Base-by-base conservation (phyloP, 2,113 vertebrate genomes). In the Pachyramphus minor region DNA sequence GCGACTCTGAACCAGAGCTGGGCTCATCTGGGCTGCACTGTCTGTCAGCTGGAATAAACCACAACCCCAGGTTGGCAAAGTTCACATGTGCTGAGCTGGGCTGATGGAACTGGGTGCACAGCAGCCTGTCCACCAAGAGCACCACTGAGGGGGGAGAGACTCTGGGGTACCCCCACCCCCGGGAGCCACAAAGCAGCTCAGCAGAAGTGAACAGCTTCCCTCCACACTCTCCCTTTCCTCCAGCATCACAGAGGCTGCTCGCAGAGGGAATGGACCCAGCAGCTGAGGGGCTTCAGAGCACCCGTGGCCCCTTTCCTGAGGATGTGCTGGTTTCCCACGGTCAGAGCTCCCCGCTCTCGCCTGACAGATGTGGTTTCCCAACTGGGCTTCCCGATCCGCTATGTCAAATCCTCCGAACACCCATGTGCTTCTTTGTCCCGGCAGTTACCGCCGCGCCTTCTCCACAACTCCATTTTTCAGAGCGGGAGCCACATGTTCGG, bases 371-470 rank as follows among this genome's bases (percentile, higher is more conserved):
- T 49, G 25, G 20, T 21, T 41, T 49, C 89, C 75, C 63, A 58
- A 47, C 85, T 80, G 93, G 85, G 74, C 44, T 91, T 44, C 53
- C 59, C 16, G 30, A 59, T 18, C 75, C 4, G 76, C 60, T 12
- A 9, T 12, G 82, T 55, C 76, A 53, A 71, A 75, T 8, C 68
- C 89, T 71, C 79, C 15, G 1, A 80, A 10, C 66, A 87, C 73
- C 76, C 81, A 69, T 87, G 95, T 77, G 84, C 35, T 73, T 68
- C 93, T 93, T 97, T 95, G 89, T 92, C 71, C 89, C 56, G 24
- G 67, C 8, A 60, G 71, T 4, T 56, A 14, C n/a, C 14, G 13
- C 59, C 35, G 37, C 44, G 9, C 85, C 71, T 84, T 58, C 59
- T 22, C 77, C 69, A 73, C 85, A 92, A 84, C 75, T 90, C 91